phyloP scores from a whole-genome alignment of 2,797 vertebrate genomes.

The Phaenicophaeus curvirostris region DNA sequence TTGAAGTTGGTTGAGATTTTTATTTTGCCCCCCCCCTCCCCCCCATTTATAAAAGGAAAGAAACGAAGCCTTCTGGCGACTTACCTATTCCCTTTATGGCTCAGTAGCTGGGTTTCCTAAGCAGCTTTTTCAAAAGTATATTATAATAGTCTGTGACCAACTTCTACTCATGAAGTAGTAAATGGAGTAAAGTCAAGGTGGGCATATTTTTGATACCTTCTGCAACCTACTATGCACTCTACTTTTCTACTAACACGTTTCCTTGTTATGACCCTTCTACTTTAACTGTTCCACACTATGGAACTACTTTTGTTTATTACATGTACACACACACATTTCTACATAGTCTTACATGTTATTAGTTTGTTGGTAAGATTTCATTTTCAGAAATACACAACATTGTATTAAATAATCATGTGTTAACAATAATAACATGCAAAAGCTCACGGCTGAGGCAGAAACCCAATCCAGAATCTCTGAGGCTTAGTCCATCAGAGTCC shows the following conservation, averaged over 20 bases:
- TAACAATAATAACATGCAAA: not conserved
- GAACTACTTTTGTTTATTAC: not conserved
- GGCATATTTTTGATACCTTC: not conserved
- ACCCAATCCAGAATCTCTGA: not conserved
- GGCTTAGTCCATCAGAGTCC: not conserved
- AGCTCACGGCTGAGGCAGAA: not conserved
- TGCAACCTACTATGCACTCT: not conserved
- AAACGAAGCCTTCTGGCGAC: conserved; percentile 27
- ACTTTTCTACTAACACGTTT: not conserved
- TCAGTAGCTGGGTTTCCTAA: conserved; percentile 10
- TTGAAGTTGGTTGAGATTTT: not conserved
- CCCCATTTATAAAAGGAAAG: not conserved
- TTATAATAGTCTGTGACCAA: conserved; percentile 13
- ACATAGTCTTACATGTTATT: not conserved
- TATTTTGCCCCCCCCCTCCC: not conserved
- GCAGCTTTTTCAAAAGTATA: conserved; percentile 24
- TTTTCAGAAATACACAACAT: not conserved
- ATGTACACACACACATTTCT: not conserved
- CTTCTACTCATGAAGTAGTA: not conserved
- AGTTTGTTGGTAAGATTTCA: not conserved
- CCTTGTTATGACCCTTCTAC: not conserved
- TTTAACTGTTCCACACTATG: fast-evolving
- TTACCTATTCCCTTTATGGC: conserved; percentile 13
- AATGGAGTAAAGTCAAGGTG: not conserved
- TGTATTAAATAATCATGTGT: not conserved